Evolutionary conservation across 53 echinoderm and acorn worm species (phyloP).

Genomic region (Patiria pectinifera): DNA sequence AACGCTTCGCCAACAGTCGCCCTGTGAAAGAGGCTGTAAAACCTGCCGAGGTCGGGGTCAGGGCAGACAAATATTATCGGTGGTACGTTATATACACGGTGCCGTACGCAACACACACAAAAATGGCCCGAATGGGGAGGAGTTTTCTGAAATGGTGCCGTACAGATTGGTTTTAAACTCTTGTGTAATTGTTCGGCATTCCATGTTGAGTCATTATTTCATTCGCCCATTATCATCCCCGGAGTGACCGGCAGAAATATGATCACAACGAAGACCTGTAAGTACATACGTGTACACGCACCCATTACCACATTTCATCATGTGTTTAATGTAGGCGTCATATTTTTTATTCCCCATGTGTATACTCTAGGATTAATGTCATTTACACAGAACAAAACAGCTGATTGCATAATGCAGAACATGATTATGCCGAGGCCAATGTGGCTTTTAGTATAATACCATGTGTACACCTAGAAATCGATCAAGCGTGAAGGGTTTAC

Average conservation of each 20-base stretch:
- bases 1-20: slow-evolving; percentile 30
- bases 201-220: background rate
- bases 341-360: background rate
- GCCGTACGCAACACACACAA: background rate
- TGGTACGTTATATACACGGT: background rate
- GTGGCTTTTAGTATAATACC: too few relatives aligned
- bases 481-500: too few relatives aligned
- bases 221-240: background rate
- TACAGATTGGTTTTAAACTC: background rate
- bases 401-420: too few relatives aligned
- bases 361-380: too few relatives aligned
- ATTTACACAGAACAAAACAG: too few relatives aligned
- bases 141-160: background rate
- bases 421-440: too few relatives aligned
- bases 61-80: background rate
- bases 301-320: background rate
- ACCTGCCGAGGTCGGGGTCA: slow-evolving; percentile 43
- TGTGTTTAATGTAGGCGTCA: background rate
- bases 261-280: background rate
- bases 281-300: background rate
- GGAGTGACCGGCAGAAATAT: background rate
- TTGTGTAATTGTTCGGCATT: background rate
- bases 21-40: slow-evolving; percentile 46
- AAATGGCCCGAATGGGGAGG: slow-evolving; percentile 4
- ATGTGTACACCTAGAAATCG: too few relatives aligned